These are phyloP conservation scores for Tenthredo amoena DNA, from an alignment of 2,888 invertebrate species.

Conservation along the genomic window DNA sequence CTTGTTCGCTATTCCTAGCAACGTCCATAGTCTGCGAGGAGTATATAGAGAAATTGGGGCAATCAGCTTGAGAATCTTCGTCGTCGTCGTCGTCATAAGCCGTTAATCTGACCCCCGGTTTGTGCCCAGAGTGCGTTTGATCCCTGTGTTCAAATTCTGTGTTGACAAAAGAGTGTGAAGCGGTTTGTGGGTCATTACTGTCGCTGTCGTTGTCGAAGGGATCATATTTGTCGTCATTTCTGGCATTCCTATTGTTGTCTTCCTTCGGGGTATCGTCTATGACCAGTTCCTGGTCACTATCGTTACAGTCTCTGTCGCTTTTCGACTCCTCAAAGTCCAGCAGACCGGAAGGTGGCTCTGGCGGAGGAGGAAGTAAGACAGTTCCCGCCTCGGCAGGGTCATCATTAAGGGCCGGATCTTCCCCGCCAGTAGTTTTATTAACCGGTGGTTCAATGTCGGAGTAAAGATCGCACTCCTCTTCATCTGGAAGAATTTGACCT, in stretches of 20 bases:
- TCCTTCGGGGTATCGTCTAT: constrained; percentile 75
- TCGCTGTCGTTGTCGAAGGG: constrained; percentile 75
- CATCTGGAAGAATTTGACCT: constrained; percentile 62
- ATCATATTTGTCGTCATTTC: constrained; percentile 71
- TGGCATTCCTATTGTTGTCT: constrained; percentile 45
- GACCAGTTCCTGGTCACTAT: constrained; percentile 75
- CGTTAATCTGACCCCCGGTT: constrained; percentile 64
- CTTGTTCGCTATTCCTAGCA: constrained; percentile 80
- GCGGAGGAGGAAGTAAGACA: constrained; percentile 76
- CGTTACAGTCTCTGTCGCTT: constrained; percentile 72
- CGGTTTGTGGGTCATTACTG: constrained; percentile 63
- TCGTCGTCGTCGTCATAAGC: constrained; percentile 79
- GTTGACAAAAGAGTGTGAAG: constrained; percentile 17
- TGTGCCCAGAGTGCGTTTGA: constrained; percentile 56
- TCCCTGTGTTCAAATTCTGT: constrained; percentile 53
- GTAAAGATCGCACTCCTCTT: constrained; percentile 82
- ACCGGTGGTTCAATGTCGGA: constrained; percentile 81
- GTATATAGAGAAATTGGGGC: constrained; percentile 92
- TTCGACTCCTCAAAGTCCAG: constrained; percentile 74
- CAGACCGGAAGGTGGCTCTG: constrained; percentile 76
- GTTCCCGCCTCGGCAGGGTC: constrained; percentile 67
- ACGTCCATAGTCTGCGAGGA: constrained; percentile 90
- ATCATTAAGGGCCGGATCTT: constrained; percentile 69
- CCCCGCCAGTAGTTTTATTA: constrained; percentile 59
- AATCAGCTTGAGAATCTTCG: constrained; percentile 84